Evolutionary conservation across 1,140 invertebrate species (phyloP).

Genomic region (Conopomorpha cramerella): DNA sequence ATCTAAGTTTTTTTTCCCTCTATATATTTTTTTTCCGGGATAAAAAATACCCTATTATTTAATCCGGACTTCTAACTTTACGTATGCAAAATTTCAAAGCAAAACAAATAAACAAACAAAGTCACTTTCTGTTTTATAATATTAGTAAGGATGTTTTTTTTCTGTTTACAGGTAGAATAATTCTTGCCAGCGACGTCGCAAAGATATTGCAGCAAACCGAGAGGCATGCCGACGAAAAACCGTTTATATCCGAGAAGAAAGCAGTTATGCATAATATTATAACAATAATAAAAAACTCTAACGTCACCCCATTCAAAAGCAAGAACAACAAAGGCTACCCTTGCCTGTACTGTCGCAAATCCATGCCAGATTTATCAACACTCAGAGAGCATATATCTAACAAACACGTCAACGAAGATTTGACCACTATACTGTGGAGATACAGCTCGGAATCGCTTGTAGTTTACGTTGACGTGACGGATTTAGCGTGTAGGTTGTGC

Average conservation of each 20-base stretch:
- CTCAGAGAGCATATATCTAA: slow-evolving; percentile 17
- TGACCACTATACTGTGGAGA: slow-evolving; percentile 17
- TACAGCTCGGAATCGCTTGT: slow-evolving; percentile 32
- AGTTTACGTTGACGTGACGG: slow-evolving; percentile 32
- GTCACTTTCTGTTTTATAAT: no score
- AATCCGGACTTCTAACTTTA: no score
- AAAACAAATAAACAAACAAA: no score
- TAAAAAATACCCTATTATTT: no score
- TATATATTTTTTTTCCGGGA: no score
- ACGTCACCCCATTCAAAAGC: slow-evolving; percentile 32
- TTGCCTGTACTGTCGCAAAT: slow-evolving; percentile 37
- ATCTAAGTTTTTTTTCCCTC: no score
- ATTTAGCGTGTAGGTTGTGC: slow-evolving; percentile 29
- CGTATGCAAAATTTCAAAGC: no score
- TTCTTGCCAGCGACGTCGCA: slow-evolving; percentile 20
- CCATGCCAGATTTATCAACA: slow-evolving; percentile 24
- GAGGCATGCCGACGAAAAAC: no score
- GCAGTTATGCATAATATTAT: slow-evolving; percentile 27
- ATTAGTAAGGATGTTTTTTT: no score
- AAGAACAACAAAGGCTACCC: slow-evolving; percentile 28
- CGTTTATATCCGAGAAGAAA: slow-evolving; percentile 34
- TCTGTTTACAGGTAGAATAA: slow-evolving; percentile 24
- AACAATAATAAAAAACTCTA: slow-evolving; percentile 25
- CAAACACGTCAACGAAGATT: slow-evolving; percentile 21
- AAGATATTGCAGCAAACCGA: slow-evolving; percentile 9